phyloP scores from a whole-genome alignment of 2,888 invertebrate species.

The Cylindroiulus punctatus region DNA sequence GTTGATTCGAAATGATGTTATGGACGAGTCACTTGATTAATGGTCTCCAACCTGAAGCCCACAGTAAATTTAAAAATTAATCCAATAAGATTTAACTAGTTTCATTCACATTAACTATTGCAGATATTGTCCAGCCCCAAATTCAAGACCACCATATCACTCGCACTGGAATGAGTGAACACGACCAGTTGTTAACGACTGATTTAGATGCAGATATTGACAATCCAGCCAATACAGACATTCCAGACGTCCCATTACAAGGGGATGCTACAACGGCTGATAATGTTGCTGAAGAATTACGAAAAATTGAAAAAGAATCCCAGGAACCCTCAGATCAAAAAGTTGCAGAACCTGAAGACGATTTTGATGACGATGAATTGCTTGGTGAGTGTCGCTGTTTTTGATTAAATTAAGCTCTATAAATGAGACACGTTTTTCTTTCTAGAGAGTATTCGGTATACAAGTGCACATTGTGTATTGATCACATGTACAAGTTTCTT shows the following conservation, averaged over 20 bases:
- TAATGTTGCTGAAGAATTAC: slow-evolving; percentile 75
- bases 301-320: slow-evolving; percentile 71
- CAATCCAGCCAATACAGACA: neutral
- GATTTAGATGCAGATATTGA: slow-evolving; percentile 53
- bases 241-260: slow-evolving; percentile 64
- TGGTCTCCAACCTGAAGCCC: no score
- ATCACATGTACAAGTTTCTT: neutral
- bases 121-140: neutral
- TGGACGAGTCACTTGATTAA: no score
- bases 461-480: neutral
- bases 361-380: slow-evolving; percentile 86
- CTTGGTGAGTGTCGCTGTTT: slow-evolving; percentile 67
- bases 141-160: slow-evolving; percentile 6
- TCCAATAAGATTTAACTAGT: neutral
- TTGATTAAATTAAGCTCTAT: neutral
- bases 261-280: slow-evolving; percentile 69
- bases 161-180: neutral
- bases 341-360: slow-evolving; percentile 66
- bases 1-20: no score
- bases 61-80: no score
- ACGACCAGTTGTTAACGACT: slow-evolving; percentile 25
- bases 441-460: neutral
- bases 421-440: neutral
- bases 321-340: slow-evolving; percentile 58
- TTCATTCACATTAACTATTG: neutral